phyloP scores from a whole-genome alignment of 1,140 invertebrate species.

The Microplitis demolitor region DNA sequence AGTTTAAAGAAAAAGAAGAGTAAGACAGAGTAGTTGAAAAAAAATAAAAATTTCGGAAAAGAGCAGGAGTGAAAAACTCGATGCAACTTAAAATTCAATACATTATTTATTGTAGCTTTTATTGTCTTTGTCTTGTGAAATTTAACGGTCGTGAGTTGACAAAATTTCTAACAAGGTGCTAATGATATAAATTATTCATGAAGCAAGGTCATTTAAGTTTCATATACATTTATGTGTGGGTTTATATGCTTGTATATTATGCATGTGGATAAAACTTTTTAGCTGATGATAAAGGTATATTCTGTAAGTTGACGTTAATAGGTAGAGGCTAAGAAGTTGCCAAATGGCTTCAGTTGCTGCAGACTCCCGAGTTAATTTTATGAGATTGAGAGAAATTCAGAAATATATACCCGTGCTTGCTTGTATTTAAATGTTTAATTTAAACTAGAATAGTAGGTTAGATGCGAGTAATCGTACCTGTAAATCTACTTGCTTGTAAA shows the following conservation, averaged over 20 bases:
- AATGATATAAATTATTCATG: background rate
- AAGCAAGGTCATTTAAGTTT: background rate
- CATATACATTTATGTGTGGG: background rate
- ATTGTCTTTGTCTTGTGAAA: background rate
- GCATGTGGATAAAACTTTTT: background rate
- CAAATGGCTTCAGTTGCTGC: background rate
- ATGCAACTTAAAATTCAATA: background rate
- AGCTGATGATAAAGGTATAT: constrained; percentile 6
- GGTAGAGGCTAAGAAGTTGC: constrained; percentile 3
- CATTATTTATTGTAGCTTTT: background rate
- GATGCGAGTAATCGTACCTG: constrained; percentile 14
- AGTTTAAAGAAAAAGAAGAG: too few species aligned
- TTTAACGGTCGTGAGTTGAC: background rate
- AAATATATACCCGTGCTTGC: background rate
- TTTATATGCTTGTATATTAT: background rate
- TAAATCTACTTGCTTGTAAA: constrained; percentile 1
- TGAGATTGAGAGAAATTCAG: constrained; percentile 9
- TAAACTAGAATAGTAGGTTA: constrained; percentile 15
- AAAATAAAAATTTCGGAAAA: too few species aligned
- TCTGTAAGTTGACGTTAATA: constrained; percentile 5
- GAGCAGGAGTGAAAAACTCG: too few species aligned
- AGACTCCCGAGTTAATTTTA: background rate
- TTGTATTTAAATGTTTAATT: background rate
- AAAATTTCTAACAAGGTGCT: background rate
- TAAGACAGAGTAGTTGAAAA: too few species aligned